Evolutionary conservation across 2,797 vertebrate species (phyloP).

Genomic region (Chelmon rostratus): DNA sequence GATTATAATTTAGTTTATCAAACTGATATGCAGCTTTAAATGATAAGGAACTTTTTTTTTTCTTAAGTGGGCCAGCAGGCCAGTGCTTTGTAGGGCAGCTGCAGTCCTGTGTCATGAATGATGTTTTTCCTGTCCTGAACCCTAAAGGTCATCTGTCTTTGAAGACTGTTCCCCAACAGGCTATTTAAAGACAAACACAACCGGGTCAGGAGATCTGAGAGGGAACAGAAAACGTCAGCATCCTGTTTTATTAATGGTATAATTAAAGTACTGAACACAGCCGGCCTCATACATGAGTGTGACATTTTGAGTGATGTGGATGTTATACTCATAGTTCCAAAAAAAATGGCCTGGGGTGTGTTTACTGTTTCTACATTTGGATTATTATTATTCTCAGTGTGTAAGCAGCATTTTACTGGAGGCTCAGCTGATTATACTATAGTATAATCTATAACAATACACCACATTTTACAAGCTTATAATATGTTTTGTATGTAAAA

Average conservation of each 20-base stretch:
- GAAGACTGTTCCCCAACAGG: constrained; percentile 4
- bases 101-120: background rate
- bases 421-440: too few species aligned
- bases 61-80: background rate
- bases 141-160: constrained; percentile 42
- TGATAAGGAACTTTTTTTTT: background rate
- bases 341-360: too few species aligned
- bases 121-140: constrained; percentile 16
- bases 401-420: too few species aligned
- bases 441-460: too few species aligned
- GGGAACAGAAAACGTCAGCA: background rate
- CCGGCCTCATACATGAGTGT: background rate
- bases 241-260: background rate
- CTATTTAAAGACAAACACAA: constrained; percentile 25
- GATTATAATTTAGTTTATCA: background rate
- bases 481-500: too few species aligned
- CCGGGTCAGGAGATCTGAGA: constrained; percentile 15
- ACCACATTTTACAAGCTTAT: too few species aligned
- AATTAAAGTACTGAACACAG: background rate
- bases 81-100: background rate
- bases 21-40: background rate
- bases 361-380: too few species aligned
- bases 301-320: background rate
- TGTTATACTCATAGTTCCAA: background rate
- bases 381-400: too few species aligned